phyloP scores from a whole-genome alignment of 2,797 vertebrate species.

The Pogonophryne albipinna region DNA sequence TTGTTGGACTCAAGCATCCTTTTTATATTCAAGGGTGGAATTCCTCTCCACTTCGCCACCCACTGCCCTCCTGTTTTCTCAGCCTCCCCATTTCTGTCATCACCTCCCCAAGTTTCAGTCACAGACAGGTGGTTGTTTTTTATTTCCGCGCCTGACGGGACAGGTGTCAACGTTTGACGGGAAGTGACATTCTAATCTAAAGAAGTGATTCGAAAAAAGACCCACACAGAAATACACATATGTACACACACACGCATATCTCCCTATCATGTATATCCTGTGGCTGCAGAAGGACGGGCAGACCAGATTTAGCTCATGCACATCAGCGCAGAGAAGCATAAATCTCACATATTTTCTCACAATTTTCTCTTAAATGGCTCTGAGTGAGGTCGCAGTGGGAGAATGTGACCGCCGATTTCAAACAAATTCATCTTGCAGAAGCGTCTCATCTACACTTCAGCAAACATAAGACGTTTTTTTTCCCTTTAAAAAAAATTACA shows the following conservation, averaged over 20 bases:
- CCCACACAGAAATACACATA: slow-evolving; percentile 13
- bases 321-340: slow-evolving; percentile 40
- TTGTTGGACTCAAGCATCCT: slow-evolving; percentile 61
- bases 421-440: slow-evolving; percentile 31
- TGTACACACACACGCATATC: slow-evolving; percentile 16
- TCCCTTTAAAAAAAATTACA: slow-evolving; percentile 3
- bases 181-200: slow-evolving; percentile 84
- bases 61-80: slow-evolving; percentile 52
- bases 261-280: slow-evolving; percentile 35
- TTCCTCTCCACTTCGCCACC: slow-evolving; percentile 66
- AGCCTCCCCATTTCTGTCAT: slow-evolving; percentile 37
- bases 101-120: slow-evolving; percentile 45
- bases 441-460: slow-evolving; percentile 27
- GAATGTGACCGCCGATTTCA: slow-evolving; percentile 49
- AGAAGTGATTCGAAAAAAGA: slow-evolving; percentile 62
- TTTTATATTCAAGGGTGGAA: slow-evolving; percentile 69
- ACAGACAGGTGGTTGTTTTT: slow-evolving; percentile 62
- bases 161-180: slow-evolving; percentile 75
- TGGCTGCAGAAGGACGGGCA: slow-evolving; percentile 44
- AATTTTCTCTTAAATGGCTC: slow-evolving; percentile 31
- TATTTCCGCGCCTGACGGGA: slow-evolving; percentile 66
- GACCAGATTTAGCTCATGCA: slow-evolving; percentile 45
- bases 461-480: slow-evolving; percentile 23
- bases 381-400: slow-evolving; percentile 35
- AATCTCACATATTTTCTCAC: slow-evolving; percentile 45